These are phyloP conservation scores for Cryptoprocta ferox DNA, from an alignment of 2,797 vertebrate genomes.

Conservation along the genomic window DNA sequence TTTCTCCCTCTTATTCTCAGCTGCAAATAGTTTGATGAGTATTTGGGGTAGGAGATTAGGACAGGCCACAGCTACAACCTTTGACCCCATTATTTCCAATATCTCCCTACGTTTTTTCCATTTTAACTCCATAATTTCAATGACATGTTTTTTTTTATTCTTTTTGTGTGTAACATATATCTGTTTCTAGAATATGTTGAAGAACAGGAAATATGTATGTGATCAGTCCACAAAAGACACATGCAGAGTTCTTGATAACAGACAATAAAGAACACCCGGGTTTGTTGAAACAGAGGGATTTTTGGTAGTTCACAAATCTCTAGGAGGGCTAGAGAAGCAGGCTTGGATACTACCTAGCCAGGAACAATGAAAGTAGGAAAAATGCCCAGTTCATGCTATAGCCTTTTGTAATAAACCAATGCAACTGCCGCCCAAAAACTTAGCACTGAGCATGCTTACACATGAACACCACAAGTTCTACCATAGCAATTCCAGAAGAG, in stretches of 20 bases:
- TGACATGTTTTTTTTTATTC: not conserved
- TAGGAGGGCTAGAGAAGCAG: not conserved
- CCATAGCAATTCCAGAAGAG: not conserved
- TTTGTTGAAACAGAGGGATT: constrained; percentile 18
- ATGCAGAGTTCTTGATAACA: constrained; percentile 11
- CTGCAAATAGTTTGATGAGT: not conserved
- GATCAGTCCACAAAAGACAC: not conserved
- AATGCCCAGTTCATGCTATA: not conserved
- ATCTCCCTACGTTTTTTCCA: not conserved
- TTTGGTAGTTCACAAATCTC: not conserved
- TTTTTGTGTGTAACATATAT: not conserved
- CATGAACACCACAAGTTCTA: not conserved
- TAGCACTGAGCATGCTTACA: not conserved
- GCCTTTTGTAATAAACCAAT: not conserved
- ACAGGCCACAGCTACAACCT: not conserved
- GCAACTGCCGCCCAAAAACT: not conserved
- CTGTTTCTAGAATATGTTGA: not conserved
- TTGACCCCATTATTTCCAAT: not conserved
- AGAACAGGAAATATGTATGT: not conserved
- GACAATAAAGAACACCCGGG: not conserved
- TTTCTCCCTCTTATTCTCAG: not conserved
- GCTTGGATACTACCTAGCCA: not conserved
- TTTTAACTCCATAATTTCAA: not conserved
- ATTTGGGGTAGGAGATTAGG: not conserved
- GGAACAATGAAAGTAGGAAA: not conserved